Evolutionary conservation across 1,140 invertebrate species (phyloP).

Genomic region (Lutraria rhynchaena): DNA sequence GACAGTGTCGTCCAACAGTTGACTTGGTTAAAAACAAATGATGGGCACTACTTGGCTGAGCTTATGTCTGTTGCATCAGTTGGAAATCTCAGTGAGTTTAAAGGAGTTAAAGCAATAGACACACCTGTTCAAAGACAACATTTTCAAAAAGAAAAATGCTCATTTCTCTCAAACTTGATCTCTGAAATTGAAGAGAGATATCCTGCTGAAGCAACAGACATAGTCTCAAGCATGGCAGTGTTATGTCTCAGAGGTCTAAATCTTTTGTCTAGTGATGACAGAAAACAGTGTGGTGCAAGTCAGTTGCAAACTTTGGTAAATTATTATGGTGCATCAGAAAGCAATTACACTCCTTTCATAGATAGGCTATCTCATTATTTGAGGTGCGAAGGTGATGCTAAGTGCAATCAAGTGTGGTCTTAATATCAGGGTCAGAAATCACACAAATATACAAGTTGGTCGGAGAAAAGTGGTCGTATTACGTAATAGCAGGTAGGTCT

Average conservation of each 20-base stretch:
- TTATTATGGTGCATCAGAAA: not conserved
- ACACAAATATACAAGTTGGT: no score
- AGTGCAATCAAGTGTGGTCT: no score
- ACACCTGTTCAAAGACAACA: conserved; percentile 1
- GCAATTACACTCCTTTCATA: no score
- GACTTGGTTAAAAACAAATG: not conserved
- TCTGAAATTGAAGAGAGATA: not conserved
- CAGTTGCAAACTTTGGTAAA: conserved; percentile 1
- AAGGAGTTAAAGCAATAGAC: conserved; percentile 3
- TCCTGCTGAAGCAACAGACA: conserved; percentile 15
- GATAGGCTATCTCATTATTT: not conserved
- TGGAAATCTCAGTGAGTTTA: conserved; percentile 7
- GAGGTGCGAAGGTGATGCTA: conserved; percentile 28
- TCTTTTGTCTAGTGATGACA: conserved; percentile 19
- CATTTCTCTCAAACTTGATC: conserved; percentile 4
- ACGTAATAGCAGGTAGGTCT: no score
- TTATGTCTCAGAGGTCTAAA: not conserved
- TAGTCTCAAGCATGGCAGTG: conserved; percentile 18
- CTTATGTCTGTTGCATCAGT: not conserved
- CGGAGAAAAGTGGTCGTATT: no score
- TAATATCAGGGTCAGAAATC: no score
- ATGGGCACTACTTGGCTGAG: not conserved
- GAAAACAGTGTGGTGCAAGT: not conserved
- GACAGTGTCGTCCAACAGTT: conserved; percentile 28
- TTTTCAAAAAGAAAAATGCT: not conserved